Evolutionary conservation across 2,888 invertebrate genomes (phyloP).

Genomic region (Caenorhabditis japonica): DNA sequence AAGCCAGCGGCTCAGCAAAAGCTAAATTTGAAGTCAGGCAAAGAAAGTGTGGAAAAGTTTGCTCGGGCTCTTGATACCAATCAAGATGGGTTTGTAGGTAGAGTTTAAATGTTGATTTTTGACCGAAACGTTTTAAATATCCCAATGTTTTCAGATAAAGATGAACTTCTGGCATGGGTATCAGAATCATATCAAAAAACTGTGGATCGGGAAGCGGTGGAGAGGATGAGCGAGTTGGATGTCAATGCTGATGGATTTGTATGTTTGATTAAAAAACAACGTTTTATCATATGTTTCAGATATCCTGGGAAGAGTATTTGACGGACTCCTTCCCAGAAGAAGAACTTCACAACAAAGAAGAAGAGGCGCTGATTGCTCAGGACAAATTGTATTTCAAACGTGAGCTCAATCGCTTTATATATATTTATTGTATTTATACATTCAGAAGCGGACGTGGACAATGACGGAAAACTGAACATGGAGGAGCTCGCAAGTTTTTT

Average conservation of each 20-base stretch:
- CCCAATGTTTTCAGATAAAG: conserved; percentile 34
- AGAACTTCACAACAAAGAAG: conserved; percentile 79
- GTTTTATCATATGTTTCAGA: conserved; percentile 78
- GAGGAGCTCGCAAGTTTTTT: conserved; percentile 90
- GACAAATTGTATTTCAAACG: conserved; percentile 87
- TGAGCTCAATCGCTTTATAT: neutral
- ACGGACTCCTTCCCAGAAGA: conserved; percentile 84
- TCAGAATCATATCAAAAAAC: conserved; percentile 87
- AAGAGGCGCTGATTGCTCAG: conserved; percentile 81
- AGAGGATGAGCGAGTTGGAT: conserved; percentile 82
- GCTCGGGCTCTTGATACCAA: conserved; percentile 90
- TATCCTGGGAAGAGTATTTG: conserved; percentile 93
- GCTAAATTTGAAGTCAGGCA: conserved; percentile 87
- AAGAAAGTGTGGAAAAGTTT: conserved; percentile 63
- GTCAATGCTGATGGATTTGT: conserved; percentile 78
- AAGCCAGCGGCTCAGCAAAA: conserved; percentile 88
- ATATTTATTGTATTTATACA: too few species aligned
- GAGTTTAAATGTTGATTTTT: neutral
- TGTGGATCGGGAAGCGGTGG: conserved; percentile 77
- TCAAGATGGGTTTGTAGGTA: conserved; percentile 85
- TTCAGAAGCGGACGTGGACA: conserved; percentile 84
- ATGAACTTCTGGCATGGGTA: conserved; percentile 92
- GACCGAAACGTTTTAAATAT: neutral
- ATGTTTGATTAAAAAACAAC: neutral
- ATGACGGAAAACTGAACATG: conserved; percentile 85